Conservation (phyloP, 2,797 vertebrate genomes). For the Bovichtus variegatus region DNA sequence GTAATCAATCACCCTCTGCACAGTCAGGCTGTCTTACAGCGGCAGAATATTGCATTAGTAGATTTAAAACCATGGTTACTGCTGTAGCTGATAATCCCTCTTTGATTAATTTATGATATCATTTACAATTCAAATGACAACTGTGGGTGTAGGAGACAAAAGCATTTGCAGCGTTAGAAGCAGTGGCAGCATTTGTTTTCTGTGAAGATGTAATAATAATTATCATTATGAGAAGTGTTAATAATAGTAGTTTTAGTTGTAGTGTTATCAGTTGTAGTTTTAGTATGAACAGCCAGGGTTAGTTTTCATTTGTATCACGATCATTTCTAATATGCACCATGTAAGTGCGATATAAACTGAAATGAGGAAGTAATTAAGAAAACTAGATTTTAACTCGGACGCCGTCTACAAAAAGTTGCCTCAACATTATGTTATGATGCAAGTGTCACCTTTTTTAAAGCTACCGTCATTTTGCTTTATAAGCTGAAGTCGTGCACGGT, state of each 20-base stretch:
- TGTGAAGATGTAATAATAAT: not conserved
- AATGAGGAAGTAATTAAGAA: too few relatives aligned
- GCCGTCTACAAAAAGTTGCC: too few relatives aligned
- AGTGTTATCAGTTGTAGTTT: too few relatives aligned
- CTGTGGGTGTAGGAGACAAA: not conserved
- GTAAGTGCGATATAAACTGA: too few relatives aligned
- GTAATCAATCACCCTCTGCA: constrained; percentile 28
- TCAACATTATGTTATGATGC: too few relatives aligned
- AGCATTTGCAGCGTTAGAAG: not conserved
- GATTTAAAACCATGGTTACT: constrained; percentile 26
- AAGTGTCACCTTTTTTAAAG: too few relatives aligned
- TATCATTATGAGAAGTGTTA: not conserved
- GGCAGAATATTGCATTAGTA: not conserved
- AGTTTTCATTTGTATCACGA: too few relatives aligned
- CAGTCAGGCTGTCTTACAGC: not conserved
- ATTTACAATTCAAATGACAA: constrained; percentile 22
- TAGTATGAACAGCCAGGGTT: too few relatives aligned
- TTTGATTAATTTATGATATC: constrained; percentile 24
- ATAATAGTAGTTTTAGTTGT: not conserved
- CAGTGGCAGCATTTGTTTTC: not conserved
- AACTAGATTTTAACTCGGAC: too few relatives aligned
- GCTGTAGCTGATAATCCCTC: constrained; percentile 14
- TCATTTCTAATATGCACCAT: too few relatives aligned
- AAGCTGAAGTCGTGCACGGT: too few relatives aligned
- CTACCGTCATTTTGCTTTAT: too few relatives aligned